phyloP scores from a whole-genome alignment of 2,888 invertebrate species.

The Polylopha cassiicola region DNA sequence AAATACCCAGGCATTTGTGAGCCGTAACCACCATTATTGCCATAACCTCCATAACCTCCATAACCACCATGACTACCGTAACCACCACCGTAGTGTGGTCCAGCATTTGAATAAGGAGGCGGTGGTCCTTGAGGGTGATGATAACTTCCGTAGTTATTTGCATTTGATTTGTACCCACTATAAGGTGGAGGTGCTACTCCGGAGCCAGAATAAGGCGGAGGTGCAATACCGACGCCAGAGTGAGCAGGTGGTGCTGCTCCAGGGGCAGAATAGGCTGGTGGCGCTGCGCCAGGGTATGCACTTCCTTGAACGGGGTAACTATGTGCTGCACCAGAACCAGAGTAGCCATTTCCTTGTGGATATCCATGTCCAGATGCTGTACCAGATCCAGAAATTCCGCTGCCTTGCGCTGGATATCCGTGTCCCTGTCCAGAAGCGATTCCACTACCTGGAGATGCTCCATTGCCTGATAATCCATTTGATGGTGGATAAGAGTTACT shows the following conservation, averaged over 20 bases:
- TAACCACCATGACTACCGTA: conserved; percentile 17
- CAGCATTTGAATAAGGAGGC: conserved; percentile 49
- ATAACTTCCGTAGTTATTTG: conserved; percentile 42
- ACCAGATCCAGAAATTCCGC: conserved; percentile 52
- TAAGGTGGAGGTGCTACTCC: conserved; percentile 45
- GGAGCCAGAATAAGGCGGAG: conserved; percentile 44
- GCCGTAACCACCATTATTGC: conserved; percentile 43
- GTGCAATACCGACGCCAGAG: conserved; percentile 33
- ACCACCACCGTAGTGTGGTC: conserved; percentile 24
- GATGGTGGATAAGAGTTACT: conserved; percentile 47
- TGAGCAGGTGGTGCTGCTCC: conserved; percentile 10
- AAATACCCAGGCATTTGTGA: conserved; percentile 64
- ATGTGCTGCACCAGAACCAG: conserved; percentile 23
- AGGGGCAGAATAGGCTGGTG: conserved; percentile 22
- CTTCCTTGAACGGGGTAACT: conserved; percentile 19
- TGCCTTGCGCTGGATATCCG: conserved; percentile 59
- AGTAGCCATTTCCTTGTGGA: conserved; percentile 33
- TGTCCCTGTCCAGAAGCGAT: conserved; percentile 48
- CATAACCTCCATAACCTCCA: conserved; percentile 41
- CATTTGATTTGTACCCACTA: conserved; percentile 33
- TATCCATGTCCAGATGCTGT: conserved; percentile 31
- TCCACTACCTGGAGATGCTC: conserved; percentile 30
- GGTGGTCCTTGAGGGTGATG: conserved; percentile 56
- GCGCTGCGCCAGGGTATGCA: conserved; percentile 25
- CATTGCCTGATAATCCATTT: conserved; percentile 54